Base-by-base conservation (phyloP, 2,888 invertebrate genomes). In the Leucania comma region DNA sequence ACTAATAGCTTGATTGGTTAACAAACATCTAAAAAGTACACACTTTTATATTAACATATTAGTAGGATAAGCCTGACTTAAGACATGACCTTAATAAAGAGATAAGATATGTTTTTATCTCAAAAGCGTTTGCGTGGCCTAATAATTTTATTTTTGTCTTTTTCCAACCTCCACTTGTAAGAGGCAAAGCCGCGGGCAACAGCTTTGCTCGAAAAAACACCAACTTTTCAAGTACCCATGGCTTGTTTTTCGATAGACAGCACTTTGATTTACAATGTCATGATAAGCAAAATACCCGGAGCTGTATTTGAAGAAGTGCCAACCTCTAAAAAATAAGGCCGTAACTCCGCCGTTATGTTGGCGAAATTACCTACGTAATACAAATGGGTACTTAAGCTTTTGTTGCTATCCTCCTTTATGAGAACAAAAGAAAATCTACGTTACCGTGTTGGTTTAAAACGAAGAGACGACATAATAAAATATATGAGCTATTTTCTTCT, bases 231-330 rank as follows among this genome's bases (percentile, higher is more conserved):
- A 78, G 53, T 12, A 53, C 51, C 17, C 48, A 20, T 60, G 61
- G 65, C 63, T 77, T 81, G 76, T 80, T 80, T 78, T 77, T 75
- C 76, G 74, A 78, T 72, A 35, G 69, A 69, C 63, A 74, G 51
- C 22, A 66, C 67, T 62, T 59, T 81, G 78, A 80, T 82, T 82
- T 79, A 82, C 68, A 62, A 67, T 58, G 32, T 56, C 66, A 60
- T 75, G 81, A 83, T 85, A 81, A 84, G 83, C 74, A 69, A 84
- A 80, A 81, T 78, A 60, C 20, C 51, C 53, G 22, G 42, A 67
- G 72, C 77, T 72, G 63, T 82, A 82, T 82, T 65, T 84, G 80
- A 84, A 74, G 81, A 69, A 81, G 76, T 84, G 83, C 83, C 81
- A 83, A 83, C 76, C 61, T 78, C 74, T 72, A 75, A 82, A 82